Evolutionary conservation across 2,888 invertebrate genomes (phyloP).

Genomic region (Orthonychiurus folsomi): DNA sequence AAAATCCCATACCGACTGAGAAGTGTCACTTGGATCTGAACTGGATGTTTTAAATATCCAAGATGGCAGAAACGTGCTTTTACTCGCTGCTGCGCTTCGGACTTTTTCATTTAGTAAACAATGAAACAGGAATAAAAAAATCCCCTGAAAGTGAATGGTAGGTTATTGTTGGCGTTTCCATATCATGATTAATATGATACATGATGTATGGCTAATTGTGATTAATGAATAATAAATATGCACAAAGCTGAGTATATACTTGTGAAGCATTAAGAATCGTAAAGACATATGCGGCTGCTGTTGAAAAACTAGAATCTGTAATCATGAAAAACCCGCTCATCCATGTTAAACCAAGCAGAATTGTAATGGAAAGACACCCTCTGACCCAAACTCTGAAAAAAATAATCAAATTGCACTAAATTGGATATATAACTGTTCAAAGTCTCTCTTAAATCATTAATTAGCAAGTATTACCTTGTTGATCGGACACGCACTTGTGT

Average conservation of each 20-base stretch:
- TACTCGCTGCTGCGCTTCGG: background rate
- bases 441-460: too few species aligned
- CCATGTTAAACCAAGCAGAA: constrained; percentile 21
- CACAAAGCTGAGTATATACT: constrained; percentile 15
- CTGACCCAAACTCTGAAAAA: constrained; percentile 13
- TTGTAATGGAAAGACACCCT: constrained; percentile 15
- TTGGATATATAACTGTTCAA: too few species aligned
- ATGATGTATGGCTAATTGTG: too few species aligned
- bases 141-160: constrained; percentile 8
- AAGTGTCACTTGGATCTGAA: background rate
- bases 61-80: background rate
- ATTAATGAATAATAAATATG: too few species aligned
- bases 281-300: constrained; percentile 12
- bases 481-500: background rate
- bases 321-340: constrained; percentile 18
- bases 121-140: constrained; percentile 12
- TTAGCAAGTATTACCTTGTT: too few species aligned
- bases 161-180: too few species aligned
- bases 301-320: constrained; percentile 4
- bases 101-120: constrained; percentile 16
- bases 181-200: too few species aligned
- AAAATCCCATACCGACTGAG: background rate
- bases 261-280: constrained; percentile 22
- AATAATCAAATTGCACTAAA: background rate
- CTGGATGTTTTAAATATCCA: background rate